Evolutionary conservation across 2,113 vertebrate genomes (phyloP).

Genomic region (Struthidea cinerea): DNA sequence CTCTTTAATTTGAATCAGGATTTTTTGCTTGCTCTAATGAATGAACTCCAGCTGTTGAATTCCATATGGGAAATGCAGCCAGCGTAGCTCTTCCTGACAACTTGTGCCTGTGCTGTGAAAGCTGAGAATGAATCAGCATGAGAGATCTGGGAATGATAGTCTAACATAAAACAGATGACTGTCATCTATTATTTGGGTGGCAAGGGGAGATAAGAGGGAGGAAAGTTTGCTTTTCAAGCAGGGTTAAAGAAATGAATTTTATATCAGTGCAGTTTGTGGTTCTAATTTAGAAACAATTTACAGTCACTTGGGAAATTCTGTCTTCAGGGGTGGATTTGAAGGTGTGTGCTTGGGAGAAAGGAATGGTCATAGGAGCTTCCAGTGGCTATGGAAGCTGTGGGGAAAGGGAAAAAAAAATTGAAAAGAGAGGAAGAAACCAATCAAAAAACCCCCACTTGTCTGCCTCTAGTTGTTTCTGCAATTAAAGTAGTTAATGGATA

Average conservation of each 20-base stretch:
- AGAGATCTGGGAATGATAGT: slow-evolving; percentile 58
- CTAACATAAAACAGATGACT: slow-evolving; percentile 65
- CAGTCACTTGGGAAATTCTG: neutral
- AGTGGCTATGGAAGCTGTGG: neutral
- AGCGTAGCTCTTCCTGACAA: slow-evolving; percentile 17
- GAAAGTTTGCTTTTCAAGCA: slow-evolving; percentile 39
- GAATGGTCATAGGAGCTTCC: neutral
- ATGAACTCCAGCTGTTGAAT: slow-evolving; percentile 61
- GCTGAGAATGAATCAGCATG: slow-evolving; percentile 60
- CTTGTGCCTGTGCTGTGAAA: slow-evolving; percentile 38
- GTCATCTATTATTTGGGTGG: slow-evolving; percentile 59
- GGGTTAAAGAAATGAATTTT: slow-evolving; percentile 43
- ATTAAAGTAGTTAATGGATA: neutral
- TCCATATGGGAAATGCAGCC: slow-evolving; percentile 62
- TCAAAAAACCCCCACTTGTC: fast-evolving
- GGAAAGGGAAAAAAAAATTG: neutral
- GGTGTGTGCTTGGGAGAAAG: neutral
- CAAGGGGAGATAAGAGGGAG: slow-evolving; percentile 17
- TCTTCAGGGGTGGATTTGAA: neutral
- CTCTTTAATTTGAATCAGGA: neutral
- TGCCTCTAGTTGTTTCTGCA: neutral
- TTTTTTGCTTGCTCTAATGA: slow-evolving; percentile 48
- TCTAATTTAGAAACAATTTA: neutral
- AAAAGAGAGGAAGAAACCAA: neutral
- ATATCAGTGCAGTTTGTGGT: neutral